Percentiles rank a stretch among this genome's conserved stretches.
These are phyloP conservation scores for Cichlasoma orientale DNA, from an alignment of 2,797 vertebrate species.

Conservation along the genomic window DNA sequence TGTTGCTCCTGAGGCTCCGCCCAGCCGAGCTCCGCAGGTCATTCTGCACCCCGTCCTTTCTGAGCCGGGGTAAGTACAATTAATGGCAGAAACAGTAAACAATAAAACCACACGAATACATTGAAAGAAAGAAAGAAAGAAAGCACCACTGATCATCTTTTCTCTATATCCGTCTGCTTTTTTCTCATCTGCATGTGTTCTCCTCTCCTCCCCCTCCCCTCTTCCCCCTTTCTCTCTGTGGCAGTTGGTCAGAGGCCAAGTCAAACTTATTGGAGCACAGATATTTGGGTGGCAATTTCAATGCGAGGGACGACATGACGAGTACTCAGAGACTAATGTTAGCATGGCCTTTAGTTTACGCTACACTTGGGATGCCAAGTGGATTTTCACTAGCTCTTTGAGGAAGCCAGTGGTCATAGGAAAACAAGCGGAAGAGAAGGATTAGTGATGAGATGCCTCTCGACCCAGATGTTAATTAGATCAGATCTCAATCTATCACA, in stretches of 20 bases:
- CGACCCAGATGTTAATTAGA: constrained; percentile 75
- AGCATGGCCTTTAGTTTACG: constrained; percentile 76
- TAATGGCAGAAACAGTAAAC: background rate
- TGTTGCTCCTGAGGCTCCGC: constrained; percentile 91
- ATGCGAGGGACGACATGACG: constrained; percentile 59
- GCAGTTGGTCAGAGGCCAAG: constrained; percentile 56
- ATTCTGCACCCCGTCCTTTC: constrained; percentile 95
- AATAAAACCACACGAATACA: background rate
- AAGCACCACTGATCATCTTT: constrained; percentile 4
- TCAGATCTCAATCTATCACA: constrained; percentile 70
- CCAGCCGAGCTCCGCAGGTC: constrained; percentile 92
- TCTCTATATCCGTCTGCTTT: constrained; percentile 6
- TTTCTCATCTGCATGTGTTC: constrained; percentile 12
- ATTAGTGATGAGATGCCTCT: constrained; percentile 69
- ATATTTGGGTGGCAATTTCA: constrained; percentile 75
- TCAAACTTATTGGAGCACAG: constrained; percentile 77
- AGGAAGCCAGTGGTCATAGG: constrained; percentile 67
- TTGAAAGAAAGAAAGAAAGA: constrained; percentile 16
- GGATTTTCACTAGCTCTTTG: constrained; percentile 64
- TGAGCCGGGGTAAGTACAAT: constrained; percentile 89
- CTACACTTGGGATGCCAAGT: constrained; percentile 77
- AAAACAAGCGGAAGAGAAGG: constrained; percentile 62
- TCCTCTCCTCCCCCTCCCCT: background rate
- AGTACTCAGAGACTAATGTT: constrained; percentile 64
- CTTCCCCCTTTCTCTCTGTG: constrained; percentile 16